These are phyloP conservation scores for Oscheius sp. DNA, from an alignment of 2,888 invertebrate genomes.

Conservation along the genomic window DNA sequence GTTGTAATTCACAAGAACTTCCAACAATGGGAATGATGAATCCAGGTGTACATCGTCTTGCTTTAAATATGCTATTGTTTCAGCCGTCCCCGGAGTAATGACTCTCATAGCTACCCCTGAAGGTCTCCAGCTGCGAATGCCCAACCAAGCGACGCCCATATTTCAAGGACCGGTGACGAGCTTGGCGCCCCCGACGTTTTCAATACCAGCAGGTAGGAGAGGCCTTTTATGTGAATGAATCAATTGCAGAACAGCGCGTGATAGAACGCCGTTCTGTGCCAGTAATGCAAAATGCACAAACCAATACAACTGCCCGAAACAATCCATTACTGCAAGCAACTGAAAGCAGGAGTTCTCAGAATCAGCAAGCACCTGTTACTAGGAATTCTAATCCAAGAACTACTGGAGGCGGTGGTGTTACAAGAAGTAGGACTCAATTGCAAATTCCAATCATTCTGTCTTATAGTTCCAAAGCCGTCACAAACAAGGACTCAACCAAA, in stretches of 20 bases:
- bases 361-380: background rate
- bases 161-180: background rate
- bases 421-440: background rate
- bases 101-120: conserved; percentile 61
- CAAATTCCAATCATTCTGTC: background rate
- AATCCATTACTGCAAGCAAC: background rate
- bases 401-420: background rate
- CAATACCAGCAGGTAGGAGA: no score
- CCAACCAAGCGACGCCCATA: background rate
- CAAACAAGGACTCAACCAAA: conserved; percentile 9
- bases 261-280: background rate
- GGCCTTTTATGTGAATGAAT: background rate
- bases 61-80: background rate
- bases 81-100: conserved; percentile 51
- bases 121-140: conserved; percentile 51
- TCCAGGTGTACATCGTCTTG: background rate
- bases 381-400: no score
- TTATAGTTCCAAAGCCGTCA: conserved; percentile 24
- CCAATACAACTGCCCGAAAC: background rate
- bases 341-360: background rate
- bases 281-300: background rate
- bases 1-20: conserved; percentile 56
- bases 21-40: conserved; percentile 39
- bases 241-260: background rate
- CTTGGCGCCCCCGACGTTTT: no score